Conservation (phyloP, 2,113 vertebrate genomes). For the Salvelinus namaycush region DNA sequence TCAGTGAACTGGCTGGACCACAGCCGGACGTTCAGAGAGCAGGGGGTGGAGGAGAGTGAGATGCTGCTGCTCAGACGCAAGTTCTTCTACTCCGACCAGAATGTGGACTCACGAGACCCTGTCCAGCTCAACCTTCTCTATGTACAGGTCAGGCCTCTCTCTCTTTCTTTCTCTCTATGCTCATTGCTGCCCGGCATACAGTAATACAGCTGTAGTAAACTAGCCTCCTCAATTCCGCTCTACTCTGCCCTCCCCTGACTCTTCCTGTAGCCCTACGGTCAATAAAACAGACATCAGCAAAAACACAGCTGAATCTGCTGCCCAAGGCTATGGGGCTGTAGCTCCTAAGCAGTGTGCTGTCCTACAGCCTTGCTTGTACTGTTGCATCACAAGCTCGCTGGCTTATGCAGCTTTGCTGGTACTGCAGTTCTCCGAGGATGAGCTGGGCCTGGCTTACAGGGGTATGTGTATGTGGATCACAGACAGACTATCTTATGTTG, state of each 20-base stretch:
- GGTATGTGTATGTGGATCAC: neutral
- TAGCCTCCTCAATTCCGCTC: neutral
- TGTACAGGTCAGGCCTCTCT: slow-evolving; percentile 79
- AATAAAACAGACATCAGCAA: neutral
- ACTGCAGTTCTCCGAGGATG: neutral
- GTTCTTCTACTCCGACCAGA: slow-evolving; percentile 99
- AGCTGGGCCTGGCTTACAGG: neutral
- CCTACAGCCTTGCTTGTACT: neutral
- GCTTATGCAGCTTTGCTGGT: too few species aligned
- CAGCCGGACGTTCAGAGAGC: slow-evolving; percentile 94
- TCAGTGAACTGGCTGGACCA: slow-evolving; percentile 98
- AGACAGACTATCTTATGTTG: neutral
- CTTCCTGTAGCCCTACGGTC: neutral
- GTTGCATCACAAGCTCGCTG: neutral
- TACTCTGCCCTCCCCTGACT: neutral
- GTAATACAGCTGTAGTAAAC: neutral
- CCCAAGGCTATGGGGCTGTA: neutral
- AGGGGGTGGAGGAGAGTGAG: slow-evolving; percentile 95
- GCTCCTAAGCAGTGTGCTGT: neutral
- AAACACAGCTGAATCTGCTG: neutral
- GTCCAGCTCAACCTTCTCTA: slow-evolving; percentile 98
- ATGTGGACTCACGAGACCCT: slow-evolving; percentile 95
- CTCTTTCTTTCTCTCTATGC: neutral
- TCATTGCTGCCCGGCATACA: neutral
- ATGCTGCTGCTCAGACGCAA: slow-evolving; percentile 90